Base-by-base conservation (phyloP, 2,113 vertebrate genomes). In the Pelobates fuscus region DNA sequence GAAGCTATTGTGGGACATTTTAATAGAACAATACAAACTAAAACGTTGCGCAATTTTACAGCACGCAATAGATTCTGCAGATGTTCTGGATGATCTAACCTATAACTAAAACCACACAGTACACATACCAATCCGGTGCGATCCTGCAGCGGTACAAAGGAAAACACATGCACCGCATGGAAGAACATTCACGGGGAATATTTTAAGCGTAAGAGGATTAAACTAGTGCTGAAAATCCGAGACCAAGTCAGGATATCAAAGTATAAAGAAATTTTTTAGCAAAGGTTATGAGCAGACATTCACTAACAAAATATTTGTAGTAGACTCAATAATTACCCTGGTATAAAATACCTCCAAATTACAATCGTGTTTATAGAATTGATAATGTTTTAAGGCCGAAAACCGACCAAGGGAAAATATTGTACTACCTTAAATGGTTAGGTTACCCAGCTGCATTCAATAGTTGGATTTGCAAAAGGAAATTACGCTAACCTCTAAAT, bases 41-140 rank as follows among this genome's bases (percentile, higher is more conserved):
- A 60, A 60, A 60, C 15, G 15, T 60, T 24, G 58, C 24, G 10
- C n/a, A 23, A 60, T 60, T 60, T 60, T 27, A 60, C 58, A 14
- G 10, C 23, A 14, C 2, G 25, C 14, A 60, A 60, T 17, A 60
- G 24, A 2, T 60, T 14, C 24, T 6, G 58, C 27, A 27, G 25
- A 60, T 60, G 24, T 60, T 11, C 24, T 60, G 11, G 12, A 8
- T 5, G 24, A 60, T 15, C 24, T 60, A 27, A 27, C 27, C 14
- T 60, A 27, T 29, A 60, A 25, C 27, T 60, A 60, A 6, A 8
- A 8, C 15, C 10, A 60, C 3, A 60, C 24, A 11, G 14, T 17
- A 1, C 24, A 60, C 7, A 3, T 7, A 17, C 26, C 58, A 26
- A 60, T 29, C 5, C 58, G 24, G 2, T 27, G 24, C 11, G 15